These are phyloP conservation scores for Petrocephalus schoutedeni DNA, from an alignment of 2,797 vertebrate species.

Conservation along the genomic window DNA sequence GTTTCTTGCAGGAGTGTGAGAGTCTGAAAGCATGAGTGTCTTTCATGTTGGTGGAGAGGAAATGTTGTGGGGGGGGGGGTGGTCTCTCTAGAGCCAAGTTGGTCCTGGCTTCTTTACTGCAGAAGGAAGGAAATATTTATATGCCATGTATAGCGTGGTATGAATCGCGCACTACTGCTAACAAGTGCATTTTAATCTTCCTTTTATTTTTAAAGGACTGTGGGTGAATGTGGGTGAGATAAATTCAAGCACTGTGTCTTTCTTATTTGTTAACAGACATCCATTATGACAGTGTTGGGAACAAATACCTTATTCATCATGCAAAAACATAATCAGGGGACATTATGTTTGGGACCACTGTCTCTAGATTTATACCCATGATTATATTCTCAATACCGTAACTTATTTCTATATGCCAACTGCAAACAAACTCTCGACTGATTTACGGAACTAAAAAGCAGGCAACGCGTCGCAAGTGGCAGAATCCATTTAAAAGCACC, in stretches of 20 bases:
- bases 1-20: no score
- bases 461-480: background rate
- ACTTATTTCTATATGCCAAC: background rate
- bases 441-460: conserved; percentile 1
- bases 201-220: background rate
- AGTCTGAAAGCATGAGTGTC: background rate
- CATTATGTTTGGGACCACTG: background rate
- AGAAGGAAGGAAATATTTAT: background rate
- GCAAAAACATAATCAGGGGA: background rate
- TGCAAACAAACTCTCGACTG: background rate
- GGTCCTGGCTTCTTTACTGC: background rate
- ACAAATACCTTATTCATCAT: background rate
- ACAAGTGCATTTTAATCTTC: background rate
- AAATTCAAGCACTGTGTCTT: background rate
- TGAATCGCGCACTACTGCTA: no score
- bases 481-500: background rate
- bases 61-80: background rate
- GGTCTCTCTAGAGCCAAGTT: background rate
- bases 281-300: background rate
- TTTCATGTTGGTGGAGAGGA: background rate
- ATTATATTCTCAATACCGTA: background rate
- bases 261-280: background rate
- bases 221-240: background rate
- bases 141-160: no score
- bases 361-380: background rate